These are phyloP conservation scores for Amblyopsis hoosieri DNA, from an alignment of 2,797 vertebrate genomes.

Conservation along the genomic window DNA sequence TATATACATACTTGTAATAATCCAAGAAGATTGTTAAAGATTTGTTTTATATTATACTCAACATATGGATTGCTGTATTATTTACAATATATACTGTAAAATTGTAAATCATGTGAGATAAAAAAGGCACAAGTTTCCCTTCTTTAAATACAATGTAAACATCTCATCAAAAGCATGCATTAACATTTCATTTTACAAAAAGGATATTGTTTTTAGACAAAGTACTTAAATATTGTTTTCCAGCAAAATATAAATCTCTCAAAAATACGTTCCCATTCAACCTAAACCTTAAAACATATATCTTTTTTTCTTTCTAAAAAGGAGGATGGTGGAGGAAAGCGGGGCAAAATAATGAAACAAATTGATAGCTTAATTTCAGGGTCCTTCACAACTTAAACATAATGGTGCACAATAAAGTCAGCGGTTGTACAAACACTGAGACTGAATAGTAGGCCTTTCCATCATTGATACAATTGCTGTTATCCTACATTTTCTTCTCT, in stretches of 20 bases:
- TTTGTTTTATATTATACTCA: constrained; percentile 86
- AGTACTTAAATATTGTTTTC: constrained; percentile 99
- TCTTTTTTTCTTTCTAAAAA: constrained; percentile 76
- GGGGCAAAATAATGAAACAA: constrained; percentile 55
- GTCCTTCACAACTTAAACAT: constrained; percentile 90
- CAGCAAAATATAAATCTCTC: constrained; percentile 99
- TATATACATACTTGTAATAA: constrained; percentile 61
- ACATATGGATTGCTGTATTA: constrained; percentile 87
- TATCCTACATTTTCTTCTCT: constrained; percentile 20
- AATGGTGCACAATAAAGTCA: constrained; percentile 87
- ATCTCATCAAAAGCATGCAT: constrained; percentile 98
- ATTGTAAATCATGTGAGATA: constrained; percentile 97
- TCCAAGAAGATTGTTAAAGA: constrained; percentile 79
- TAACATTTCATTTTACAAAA: constrained; percentile 99
- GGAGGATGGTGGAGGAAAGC: constrained; percentile 26
- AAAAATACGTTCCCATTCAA: constrained; percentile 99
- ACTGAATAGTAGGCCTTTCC: constrained; percentile 82
- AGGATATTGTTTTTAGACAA: constrained; percentile 91
- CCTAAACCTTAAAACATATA: constrained; percentile 89
- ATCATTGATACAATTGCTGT: constrained; percentile 73
- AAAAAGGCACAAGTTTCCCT: constrained; percentile 99
- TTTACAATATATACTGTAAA: constrained; percentile 98
- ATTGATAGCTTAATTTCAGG: constrained; percentile 83
- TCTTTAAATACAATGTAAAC: constrained; percentile 99
- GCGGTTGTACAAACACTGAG: constrained; percentile 80